Evolutionary conservation across 2,797 vertebrate genomes (phyloP), one percentile per base, ranked within the genome.

Genomic region (Buceros bicornis): DNA sequence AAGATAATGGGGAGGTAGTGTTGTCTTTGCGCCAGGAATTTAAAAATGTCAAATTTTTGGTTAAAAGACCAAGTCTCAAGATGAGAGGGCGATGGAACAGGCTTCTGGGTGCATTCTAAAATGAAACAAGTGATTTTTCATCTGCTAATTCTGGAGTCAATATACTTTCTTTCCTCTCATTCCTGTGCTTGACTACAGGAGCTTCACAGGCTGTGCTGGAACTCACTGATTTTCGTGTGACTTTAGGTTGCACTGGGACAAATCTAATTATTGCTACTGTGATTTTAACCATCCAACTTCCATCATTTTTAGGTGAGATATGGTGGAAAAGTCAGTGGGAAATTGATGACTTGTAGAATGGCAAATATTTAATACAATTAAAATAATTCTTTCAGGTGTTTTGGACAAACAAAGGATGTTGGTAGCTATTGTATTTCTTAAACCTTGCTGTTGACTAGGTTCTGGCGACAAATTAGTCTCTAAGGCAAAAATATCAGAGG

Each of bases 41-140:
- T n/a, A 13, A 83, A 84, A 86, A 66, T 61, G 51, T 72, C 62
- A 61, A 29, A 28, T 28, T 71, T 74, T 79, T 78, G 24, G 18
- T 84, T 81, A 54, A 56, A 94, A 76, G 58, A 35, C 7, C 14
- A 50, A 81, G 13, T 53, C 9, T 76, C 16, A 61, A 76, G n/a
- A 51, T 61, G 47, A 82, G 26, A 4, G 11, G 4, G 37, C 82
- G 47, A 64, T 80, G 25, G 35, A 89, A 62, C 29, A 77, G 19
- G 11, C n/a, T 89, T 70, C 62, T 96, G 58, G 51, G 76, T 87
- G 17, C 20, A 53, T 94, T 94, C 37, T 79, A 21, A 79, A 79
- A 53, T 22, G 29, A 87, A 94, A 40, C 16, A 73, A 71, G 19
- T 45, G 14, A 2, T 5, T 22, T 80, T 90, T 82, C 13, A 33